Evolutionary conservation across 92 coral and sea anemone genomes (phyloP).

Genomic region (Parazoanthus swiftii): DNA sequence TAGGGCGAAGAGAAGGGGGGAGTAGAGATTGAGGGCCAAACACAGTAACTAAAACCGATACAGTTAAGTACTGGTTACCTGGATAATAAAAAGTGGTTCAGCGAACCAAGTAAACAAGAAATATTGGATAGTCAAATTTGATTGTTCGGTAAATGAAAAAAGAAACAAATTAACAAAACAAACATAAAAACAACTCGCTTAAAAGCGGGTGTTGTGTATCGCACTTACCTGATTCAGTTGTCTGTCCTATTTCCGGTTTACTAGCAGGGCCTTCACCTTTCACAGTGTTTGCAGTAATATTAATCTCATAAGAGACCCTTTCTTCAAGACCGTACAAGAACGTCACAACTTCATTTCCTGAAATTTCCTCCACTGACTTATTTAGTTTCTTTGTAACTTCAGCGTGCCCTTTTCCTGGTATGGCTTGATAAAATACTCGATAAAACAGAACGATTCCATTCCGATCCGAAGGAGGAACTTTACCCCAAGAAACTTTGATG

Average conservation of each 20-base stretch:
- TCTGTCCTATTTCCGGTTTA: neutral
- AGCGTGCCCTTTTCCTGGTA: constrained; percentile 29
- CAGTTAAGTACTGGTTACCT: no score
- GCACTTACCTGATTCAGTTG: constrained; percentile 19
- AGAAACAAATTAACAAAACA: no score
- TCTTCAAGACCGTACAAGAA: constrained; percentile 11
- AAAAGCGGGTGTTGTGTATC: neutral
- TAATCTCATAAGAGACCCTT: constrained; percentile 1
- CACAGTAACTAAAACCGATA: no score
- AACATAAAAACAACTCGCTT: no score
- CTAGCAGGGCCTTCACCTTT: constrained; percentile 20
- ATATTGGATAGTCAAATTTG: no score
- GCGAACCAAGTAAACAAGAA: no score
- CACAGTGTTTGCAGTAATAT: constrained; percentile 12
- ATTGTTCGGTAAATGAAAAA: no score
- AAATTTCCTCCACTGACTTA: neutral
- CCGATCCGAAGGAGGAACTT: constrained; percentile 1
- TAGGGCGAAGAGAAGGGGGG: no score
- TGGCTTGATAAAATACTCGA: neutral
- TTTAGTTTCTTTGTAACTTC: neutral
- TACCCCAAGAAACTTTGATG: neutral
- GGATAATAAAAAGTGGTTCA: no score
- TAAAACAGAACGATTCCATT: constrained; percentile 12
- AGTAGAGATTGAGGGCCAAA: no score
- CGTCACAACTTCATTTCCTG: neutral